Evolutionary conservation across 2,888 invertebrate species (phyloP), one percentile per base, ranked within the genome.

Genomic region (Aporophyla nigra): DNA sequence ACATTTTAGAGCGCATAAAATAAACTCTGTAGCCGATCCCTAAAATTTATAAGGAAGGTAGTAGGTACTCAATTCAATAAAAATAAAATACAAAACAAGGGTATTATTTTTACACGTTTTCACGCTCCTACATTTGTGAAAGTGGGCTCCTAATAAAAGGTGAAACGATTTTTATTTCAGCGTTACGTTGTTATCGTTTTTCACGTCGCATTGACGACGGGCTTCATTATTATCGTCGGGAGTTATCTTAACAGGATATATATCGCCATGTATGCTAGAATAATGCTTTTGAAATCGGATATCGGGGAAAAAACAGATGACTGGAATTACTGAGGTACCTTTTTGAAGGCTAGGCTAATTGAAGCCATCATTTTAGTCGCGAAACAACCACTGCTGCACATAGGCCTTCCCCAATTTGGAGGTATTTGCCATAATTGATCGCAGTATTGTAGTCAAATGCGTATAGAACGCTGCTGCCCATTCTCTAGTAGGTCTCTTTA

Each of bases 111-210:
- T 61, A 63, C 65, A 61, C 67, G 53, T 66, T 76, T 74, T 54
- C 73, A 63, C 58, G 66, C 63, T 59, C 58, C 58, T 46, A 70
- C 70, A 62, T 81, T 75, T 81, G 65, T 58, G 24, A 58, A 71
- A 71, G 58, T 59, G 77, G 33, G 66, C 56, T 70, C 54, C 24
- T 74, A 74, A 79, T 61, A 83, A 74, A 83, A 80, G 70, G 71
- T 58, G 54, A 71, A 76, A 83, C 49, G 70, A 71, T 80, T 74
- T 84, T 86, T 76, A 76, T 83, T 74, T 53, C 61, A 24, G 16
- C 54, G 67, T 67, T 54, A 19, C 56, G 33, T 79, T 70, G 66
- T 71, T 77, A 86, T 85, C 80, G 74, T 76, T 84, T 86, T 77
- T 86, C 69, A 78, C 63, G 73, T 86, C 59, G 56, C 67, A 49